Base-by-base conservation (phyloP, 2,113 vertebrate species). In the Pterophyllum scalare region DNA sequence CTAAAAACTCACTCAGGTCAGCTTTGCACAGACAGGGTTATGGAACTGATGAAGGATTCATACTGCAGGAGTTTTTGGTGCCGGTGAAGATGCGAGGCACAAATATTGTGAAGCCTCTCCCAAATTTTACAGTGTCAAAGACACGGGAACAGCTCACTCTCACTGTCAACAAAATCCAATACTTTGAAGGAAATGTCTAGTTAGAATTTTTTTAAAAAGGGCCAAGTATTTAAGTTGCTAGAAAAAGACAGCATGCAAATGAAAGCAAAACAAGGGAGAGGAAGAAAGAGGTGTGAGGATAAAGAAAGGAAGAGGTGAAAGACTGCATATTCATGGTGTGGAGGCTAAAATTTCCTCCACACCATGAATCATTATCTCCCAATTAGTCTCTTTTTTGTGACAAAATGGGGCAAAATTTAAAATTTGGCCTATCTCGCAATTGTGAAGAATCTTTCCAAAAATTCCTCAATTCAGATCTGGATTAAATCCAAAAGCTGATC, bases 31-130 rank as follows among this genome's bases (percentile, higher is more conserved):
- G 31, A 81, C 11, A 19, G 57, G 59, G 31, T 59, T 1, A 14
- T 61, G 57, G 61, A 43, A 46, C 33, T 52, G 26, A 79, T 26
- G 74, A 90, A 82, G 82, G 74, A 84, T 43, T 67, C 72, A 52
- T 22, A 59, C 59, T 76, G 38, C 26, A 40, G 60, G 26, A 40
- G n/a, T 17, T 77, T 80, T 57, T 46, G 43, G 59, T 80, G 81
- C 46, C 28, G 72, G 75, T 81, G 17, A 81, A 65, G 26, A 75
- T 85, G 2, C 6, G 49, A 46, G 40, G 52, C 31, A 81, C 79
- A 64, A 26, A 81, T 65, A 12, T n/a, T 49, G 28, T 4, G 19
- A 33, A 49, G 10, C 12, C 72, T 43, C 58, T 80, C n/a, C 22
- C 24, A 64, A 46, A 79, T 43, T 61, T 79, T n/a, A 62, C 26